phyloP scores from a whole-genome alignment of 2,113 vertebrate genomes.

The Planiliza haematocheilus region DNA sequence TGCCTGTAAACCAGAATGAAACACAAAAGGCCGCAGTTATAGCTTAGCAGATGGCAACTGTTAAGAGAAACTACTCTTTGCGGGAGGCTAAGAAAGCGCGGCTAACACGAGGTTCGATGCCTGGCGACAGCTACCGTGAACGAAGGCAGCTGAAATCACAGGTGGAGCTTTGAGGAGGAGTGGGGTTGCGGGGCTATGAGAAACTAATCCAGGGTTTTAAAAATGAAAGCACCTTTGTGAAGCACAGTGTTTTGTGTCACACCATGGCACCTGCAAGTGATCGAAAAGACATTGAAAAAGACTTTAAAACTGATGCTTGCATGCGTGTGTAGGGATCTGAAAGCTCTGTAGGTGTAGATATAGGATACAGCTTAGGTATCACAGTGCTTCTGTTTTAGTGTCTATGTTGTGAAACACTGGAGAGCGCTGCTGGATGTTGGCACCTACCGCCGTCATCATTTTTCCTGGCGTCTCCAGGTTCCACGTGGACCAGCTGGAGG shows the following conservation, averaged over 20 bases:
- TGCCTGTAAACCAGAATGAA: conserved; percentile 83
- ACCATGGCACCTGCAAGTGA: conserved; percentile 90
- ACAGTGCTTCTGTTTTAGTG: no score
- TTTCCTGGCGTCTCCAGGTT: conserved; percentile 91
- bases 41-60: neutral
- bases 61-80: neutral
- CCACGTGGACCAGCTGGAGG: conserved; percentile 94
- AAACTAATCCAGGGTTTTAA: conserved; percentile 18
- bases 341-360: no score
- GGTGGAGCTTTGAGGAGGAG: neutral
- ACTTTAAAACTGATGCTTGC: neutral
- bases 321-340: no score
- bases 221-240: conserved; percentile 51
- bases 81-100: neutral
- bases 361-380: no score
- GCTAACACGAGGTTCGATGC: conserved; percentile 12
- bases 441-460: conserved; percentile 91
- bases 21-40: neutral
- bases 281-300: conserved; percentile 80
- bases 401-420: neutral
- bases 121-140: neutral
- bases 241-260: conserved; percentile 86
- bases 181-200: neutral
- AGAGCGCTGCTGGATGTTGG: neutral
- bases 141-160: conserved; percentile 14